Base-by-base conservation (phyloP, 2,797 vertebrate species). In the Phalloptychus januarius region DNA sequence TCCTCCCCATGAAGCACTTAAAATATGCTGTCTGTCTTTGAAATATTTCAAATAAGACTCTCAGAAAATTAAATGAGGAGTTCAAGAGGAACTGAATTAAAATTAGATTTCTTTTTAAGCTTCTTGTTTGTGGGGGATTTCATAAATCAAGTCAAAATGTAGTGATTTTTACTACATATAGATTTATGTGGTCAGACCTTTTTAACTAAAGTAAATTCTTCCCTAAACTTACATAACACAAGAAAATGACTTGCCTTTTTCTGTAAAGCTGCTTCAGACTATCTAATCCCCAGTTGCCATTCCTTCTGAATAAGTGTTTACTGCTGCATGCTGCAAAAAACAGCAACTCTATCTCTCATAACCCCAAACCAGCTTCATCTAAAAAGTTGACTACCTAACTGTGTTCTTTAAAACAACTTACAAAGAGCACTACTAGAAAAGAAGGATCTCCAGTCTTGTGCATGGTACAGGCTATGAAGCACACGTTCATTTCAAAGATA, bases 331-430 rank as follows among this genome's bases (percentile, higher is more conserved):
- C 50, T 78, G 80, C 83, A 87, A 80, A 90, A 56, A 87, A 76
- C 50, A 78, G 76, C 72, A 76, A 73, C 42, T 56, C 70, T 65
- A 70, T 76, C 79, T 86, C 56, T 86, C 79, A 78, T 44, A 82
- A 80, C 67, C 75, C 80, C 1, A 20, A 67, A 81, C 52, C 81
- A 58, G 56, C 56, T 58, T 58, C n/a, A 31, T 58, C 13, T 58
- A 28, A 58, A 58, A 58, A 7, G 12, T 13, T 28, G 56, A 10
- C 56, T 58, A 12, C n/a, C 56, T 31, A 11, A 13, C 28, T 86
- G 33, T 1, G 78, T 88, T 92, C 83, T 83, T 87, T 90, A 82
- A 79, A 87, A 78, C 4, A 5, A 83, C 76, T 82, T 86, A 83
- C 78, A 84, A 86, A 87, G 15, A 85, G 79, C 28, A 56, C n/a